Base-by-base conservation (phyloP, 2,888 invertebrate genomes). In the Hirtodrosophila histrioides region DNA sequence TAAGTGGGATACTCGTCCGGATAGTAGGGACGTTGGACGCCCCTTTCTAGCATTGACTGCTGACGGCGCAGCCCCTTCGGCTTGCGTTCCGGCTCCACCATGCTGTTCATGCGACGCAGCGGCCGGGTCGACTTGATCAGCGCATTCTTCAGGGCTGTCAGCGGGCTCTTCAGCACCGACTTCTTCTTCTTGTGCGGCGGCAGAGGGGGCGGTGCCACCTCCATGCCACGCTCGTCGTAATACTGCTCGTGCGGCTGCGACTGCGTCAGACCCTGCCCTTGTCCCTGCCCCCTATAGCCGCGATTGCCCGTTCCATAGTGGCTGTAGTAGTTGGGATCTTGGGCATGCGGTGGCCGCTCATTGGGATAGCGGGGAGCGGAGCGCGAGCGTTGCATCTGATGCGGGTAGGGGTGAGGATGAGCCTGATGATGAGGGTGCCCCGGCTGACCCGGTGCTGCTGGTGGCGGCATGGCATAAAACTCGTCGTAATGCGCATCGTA, bases 11-110 rank as follows among this genome's bases (percentile, higher is more conserved):
- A 91, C 58, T 91, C 91, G 33, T 91, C 91, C 5, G 91, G 91
- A 45, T 91, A 91, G 60, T 90, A 91, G 3, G 91, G 91, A 0
- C 91, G 75, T 35, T 90, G 90, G 23, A 90, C 89, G 6, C 90
- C 89, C 5, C 91, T 78, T 63, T 92, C 92, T 71, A 92, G 80
- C 91, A 92, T 91, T 10, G 92, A 92, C 53, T 91, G 90, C 67
- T 92, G 92, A 1, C 92, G 88, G 0, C 91, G 78, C 8, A 92
- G 54, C 1, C 90, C 89, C 53, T 90, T 89, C 7, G 88, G 80
- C 40, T 89, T 89, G n/a, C 90, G 80, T 40, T 91, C 90, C 39
- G 89, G 90, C 49, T 92, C 92, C 33, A 89, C 89, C 91, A 92
- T 91, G 64, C 92, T 92, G 39, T 91, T 91, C 90, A 92, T 92